Evolutionary conservation across 2,888 invertebrate genomes (phyloP).

Genomic region (Agonum fuliginosum): DNA sequence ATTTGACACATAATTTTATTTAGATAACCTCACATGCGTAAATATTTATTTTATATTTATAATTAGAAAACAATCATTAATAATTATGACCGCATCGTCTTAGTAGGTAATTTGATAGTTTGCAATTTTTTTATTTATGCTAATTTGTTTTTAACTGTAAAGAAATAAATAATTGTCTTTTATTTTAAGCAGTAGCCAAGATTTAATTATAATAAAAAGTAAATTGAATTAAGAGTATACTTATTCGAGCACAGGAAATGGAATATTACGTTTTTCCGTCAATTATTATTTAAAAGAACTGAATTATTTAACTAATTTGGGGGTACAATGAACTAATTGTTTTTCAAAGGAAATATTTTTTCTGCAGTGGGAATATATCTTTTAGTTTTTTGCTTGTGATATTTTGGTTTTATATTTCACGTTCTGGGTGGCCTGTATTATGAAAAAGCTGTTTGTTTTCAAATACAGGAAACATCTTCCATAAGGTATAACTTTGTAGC

Average conservation of each 20-base stretch:
- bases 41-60: not conserved
- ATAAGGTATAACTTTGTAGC: not conserved
- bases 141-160: not conserved
- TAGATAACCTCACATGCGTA: not conserved
- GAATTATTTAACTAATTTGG: not conserved
- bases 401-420: not conserved
- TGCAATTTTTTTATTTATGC: not conserved
- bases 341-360: constrained; percentile 15
- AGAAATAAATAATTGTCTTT: not conserved
- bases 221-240: not conserved
- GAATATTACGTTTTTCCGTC: not conserved
- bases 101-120: not conserved
- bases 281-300: not conserved
- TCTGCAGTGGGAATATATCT: not conserved
- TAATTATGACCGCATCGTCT: not conserved
- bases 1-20: not conserved
- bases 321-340: constrained; percentile 4
- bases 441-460: constrained; percentile 14
- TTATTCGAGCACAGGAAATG: not conserved
- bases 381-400: not conserved
- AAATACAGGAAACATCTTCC: constrained; percentile 6
- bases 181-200: not conserved
- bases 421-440: constrained; percentile 2
- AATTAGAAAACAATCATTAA: not conserved
- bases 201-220: not conserved